Evolutionary conservation across 2,113 vertebrate genomes (phyloP).

Genomic region (Isichthys henryi): DNA sequence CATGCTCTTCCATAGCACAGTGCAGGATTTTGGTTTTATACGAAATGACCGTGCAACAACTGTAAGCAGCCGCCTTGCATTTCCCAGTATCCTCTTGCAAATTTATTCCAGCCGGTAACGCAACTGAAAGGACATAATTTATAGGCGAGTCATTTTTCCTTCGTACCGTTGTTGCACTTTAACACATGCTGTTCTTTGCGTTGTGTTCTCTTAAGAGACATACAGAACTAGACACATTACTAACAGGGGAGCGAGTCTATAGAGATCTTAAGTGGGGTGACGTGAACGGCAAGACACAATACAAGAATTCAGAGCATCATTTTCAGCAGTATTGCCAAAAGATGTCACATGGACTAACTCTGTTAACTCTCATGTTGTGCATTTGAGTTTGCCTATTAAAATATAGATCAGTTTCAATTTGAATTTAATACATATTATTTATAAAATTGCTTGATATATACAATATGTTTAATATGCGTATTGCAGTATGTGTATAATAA

Average conservation of each 20-base stretch:
- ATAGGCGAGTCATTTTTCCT: not conserved
- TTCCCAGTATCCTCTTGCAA: not conserved
- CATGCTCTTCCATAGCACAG: not conserved
- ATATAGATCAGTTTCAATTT: not conserved
- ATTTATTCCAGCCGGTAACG: not conserved
- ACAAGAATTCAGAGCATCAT: not conserved
- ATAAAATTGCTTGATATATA: not conserved
- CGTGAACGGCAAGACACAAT: not conserved
- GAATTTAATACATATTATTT: not conserved
- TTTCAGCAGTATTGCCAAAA: not conserved
- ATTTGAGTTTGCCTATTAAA: not conserved
- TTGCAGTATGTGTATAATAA: not conserved
- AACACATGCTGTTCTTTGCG: not conserved
- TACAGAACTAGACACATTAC: not conserved
- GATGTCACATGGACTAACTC: not conserved
- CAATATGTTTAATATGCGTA: not conserved
- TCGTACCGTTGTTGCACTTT: not conserved
- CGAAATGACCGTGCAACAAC: not conserved
- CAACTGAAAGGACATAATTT: not conserved
- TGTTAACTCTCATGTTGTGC: not conserved
- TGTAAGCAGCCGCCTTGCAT: not conserved
- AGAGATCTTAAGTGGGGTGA: not conserved
- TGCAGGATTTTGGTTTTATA: not conserved
- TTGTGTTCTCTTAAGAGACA: not conserved
- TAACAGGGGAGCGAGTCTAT: not conserved